Conservation (phyloP, 2,797 vertebrate genomes). For the Acanthurus tractus region DNA sequence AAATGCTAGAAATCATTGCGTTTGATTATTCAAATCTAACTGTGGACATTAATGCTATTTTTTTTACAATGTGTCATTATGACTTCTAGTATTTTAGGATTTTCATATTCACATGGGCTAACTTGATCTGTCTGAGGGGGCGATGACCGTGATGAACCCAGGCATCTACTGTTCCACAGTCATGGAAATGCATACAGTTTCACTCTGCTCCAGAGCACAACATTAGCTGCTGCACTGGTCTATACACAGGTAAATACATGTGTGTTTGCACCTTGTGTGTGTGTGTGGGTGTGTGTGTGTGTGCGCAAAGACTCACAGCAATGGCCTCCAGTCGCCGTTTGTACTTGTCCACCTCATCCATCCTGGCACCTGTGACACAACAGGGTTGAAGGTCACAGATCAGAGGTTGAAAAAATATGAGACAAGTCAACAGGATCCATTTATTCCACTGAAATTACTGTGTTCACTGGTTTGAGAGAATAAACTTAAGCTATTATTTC, state of each 20-base stretch:
- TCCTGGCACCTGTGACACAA: conserved; percentile 75
- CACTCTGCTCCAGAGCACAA: neutral
- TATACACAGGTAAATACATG: conserved; percentile 16
- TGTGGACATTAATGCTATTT: neutral
- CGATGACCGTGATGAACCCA: neutral
- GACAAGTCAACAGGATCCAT: conserved; percentile 6
- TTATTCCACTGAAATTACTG: neutral
- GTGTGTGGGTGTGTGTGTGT: neutral
- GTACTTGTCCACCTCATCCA: conserved; percentile 87
- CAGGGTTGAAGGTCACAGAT: conserved; percentile 39
- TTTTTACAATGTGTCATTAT: neutral
- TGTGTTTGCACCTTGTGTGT: neutral
- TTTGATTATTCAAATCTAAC: neutral
- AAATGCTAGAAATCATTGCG: neutral
- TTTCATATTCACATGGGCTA: neutral
- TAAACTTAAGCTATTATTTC: neutral
- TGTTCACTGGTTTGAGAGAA: neutral
- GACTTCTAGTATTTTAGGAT: neutral
- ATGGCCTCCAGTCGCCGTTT: conserved; percentile 86
- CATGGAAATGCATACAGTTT: neutral
- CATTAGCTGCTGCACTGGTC: neutral
- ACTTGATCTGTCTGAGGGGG: neutral
- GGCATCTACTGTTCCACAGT: neutral
- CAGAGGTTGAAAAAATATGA: conserved; percentile 48
- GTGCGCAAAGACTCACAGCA: conserved; percentile 75